Evolutionary conservation across 2,888 invertebrate genomes (phyloP).

Genomic region (Lagria hirta): DNA sequence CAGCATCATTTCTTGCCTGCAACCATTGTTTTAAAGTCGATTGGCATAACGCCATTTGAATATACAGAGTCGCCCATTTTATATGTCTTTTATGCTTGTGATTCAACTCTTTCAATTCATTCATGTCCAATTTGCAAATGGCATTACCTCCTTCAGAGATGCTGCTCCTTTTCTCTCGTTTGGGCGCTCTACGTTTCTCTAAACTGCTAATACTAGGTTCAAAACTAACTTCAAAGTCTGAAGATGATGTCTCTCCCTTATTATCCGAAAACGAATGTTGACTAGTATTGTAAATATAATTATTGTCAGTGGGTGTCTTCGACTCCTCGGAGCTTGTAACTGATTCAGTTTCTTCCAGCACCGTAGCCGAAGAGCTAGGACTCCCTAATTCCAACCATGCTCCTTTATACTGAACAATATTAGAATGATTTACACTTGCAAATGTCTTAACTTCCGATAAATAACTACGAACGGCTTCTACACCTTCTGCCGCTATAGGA

Average conservation of each 20-base stretch:
- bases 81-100: conserved; percentile 46
- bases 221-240: conserved; percentile 48
- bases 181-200: conserved; percentile 8
- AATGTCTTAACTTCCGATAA: conserved; percentile 78
- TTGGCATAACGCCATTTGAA: conserved; percentile 82
- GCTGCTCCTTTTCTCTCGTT: conserved; percentile 41
- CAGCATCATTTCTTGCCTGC: conserved; percentile 60
- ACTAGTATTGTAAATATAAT: conserved; percentile 37
- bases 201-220: conserved; percentile 38
- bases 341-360: conserved; percentile 24
- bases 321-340: conserved; percentile 3
- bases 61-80: conserved; percentile 72
- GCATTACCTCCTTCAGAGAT: conserved; percentile 49
- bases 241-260: conserved; percentile 33
- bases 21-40: conserved; percentile 77
- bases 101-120: conserved; percentile 37
- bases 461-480: conserved; percentile 65
- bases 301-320: conserved; percentile 21
- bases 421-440: conserved; percentile 75
- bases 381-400: conserved; percentile 76
- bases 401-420: conserved; percentile 80
- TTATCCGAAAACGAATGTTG: conserved; percentile 37
- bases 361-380: conserved; percentile 50
- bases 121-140: conserved; percentile 43
- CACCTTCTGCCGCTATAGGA: conserved; percentile 63